These are phyloP conservation scores for Megaleporinus macrocephalus DNA, from an alignment of 2,113 vertebrate species.

Conservation along the genomic window DNA sequence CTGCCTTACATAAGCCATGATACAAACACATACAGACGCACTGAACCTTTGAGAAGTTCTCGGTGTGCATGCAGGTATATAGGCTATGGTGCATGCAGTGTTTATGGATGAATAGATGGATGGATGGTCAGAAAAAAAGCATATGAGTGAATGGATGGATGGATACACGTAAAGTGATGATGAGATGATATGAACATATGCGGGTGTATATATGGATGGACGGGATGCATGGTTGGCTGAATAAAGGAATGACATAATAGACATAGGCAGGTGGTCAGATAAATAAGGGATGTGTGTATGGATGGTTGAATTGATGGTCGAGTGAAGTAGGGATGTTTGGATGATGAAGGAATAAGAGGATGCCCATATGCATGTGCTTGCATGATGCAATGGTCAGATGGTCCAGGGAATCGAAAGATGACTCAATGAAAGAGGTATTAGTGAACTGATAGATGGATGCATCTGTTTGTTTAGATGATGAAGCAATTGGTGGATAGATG, in stretches of 20 bases:
- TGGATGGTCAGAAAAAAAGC: background rate
- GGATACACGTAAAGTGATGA: too few species aligned
- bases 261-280: too few species aligned
- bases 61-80: background rate
- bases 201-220: too few species aligned
- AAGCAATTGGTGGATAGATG: too few species aligned
- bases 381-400: too few species aligned
- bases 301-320: background rate
- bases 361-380: too few species aligned
- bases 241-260: background rate
- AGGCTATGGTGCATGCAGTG: background rate
- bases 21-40: conserved; percentile 2
- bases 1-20: background rate
- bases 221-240: background rate
- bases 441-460: too few species aligned
- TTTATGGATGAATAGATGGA: conserved; percentile 22
- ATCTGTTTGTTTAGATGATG: too few species aligned
- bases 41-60: background rate
- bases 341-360: background rate
- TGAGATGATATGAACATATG: background rate
- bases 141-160: background rate
- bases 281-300: background rate
- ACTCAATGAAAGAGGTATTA: too few species aligned
- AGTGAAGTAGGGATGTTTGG: background rate
- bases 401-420: too few species aligned